phyloP scores from a whole-genome alignment of 2,113 vertebrate species.

The Eptatretus burgeri region DNA sequence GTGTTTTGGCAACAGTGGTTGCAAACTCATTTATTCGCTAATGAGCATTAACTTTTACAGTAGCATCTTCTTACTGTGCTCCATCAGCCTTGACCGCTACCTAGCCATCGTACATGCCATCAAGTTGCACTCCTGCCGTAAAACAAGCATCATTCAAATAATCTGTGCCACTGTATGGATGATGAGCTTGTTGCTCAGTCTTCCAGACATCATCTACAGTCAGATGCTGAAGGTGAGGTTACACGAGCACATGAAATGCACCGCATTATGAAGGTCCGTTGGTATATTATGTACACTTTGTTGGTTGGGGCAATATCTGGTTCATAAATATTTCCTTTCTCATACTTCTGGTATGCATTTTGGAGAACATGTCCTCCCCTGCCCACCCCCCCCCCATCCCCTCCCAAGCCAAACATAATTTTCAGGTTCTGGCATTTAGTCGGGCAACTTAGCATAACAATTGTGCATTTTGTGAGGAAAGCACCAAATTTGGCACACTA shows the following conservation, averaged over 20 bases:
- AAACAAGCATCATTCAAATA: not conserved
- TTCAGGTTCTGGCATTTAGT: too few relatives aligned
- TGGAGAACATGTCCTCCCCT: too few relatives aligned
- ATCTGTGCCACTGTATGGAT: not conserved
- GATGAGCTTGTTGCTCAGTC: not conserved
- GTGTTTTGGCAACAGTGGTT: conserved; percentile 26
- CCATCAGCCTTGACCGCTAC: conserved; percentile 52
- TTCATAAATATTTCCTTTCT: not conserved
- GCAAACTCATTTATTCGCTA: conserved; percentile 35
- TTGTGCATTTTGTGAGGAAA: too few relatives aligned
- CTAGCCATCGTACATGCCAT: conserved; percentile 52
- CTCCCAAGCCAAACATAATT: too few relatives aligned
- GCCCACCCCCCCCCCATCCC: too few relatives aligned
- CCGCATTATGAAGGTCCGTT: not conserved
- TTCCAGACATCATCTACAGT: conserved; percentile 2
- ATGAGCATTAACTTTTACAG: conserved; percentile 61
- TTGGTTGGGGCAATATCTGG: not conserved
- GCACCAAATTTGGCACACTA: too few relatives aligned
- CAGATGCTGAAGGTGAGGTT: conserved; percentile 3
- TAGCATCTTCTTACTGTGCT: conserved; percentile 48
- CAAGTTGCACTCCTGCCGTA: conserved; percentile 17
- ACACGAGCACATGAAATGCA: not conserved
- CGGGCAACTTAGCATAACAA: too few relatives aligned
- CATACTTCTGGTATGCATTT: not conserved
- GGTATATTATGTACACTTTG: not conserved